phyloP scores from a whole-genome alignment of 2,888 invertebrate species.

The Linnaemya tessellans region DNA sequence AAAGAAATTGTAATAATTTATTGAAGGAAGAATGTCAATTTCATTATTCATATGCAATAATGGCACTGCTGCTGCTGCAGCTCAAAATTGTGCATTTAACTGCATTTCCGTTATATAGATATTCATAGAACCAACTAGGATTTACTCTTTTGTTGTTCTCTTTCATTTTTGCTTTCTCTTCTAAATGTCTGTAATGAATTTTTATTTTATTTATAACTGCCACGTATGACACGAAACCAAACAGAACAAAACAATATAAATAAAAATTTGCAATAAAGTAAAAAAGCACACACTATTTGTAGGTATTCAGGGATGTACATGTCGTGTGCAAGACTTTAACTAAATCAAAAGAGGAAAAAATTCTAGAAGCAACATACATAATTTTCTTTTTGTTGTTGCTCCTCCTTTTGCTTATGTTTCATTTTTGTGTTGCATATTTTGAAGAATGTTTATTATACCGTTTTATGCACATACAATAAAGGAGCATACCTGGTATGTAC shows the following conservation, averaged over 20 bases:
- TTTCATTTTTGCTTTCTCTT: neutral
- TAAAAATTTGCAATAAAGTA: constrained; percentile 20
- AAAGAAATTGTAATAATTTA: neutral
- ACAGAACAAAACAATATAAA: neutral
- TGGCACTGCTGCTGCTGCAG: neutral
- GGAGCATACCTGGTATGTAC: too few species aligned
- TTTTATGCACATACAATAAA: constrained; percentile 5
- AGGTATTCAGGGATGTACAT: neutral
- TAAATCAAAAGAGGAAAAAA: constrained; percentile 8
- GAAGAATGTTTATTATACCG: constrained; percentile 9
- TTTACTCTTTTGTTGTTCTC: neutral
- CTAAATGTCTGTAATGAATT: neutral
- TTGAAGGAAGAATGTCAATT: neutral
- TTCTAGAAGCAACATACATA: neutral
- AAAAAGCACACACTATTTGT: neutral
- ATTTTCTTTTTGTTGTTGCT: neutral
- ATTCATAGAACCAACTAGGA: neutral
- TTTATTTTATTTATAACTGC: constrained; percentile 19
- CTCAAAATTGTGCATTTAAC: constrained; percentile 39
- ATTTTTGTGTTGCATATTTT: constrained; percentile 13
- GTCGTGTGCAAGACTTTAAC: neutral
- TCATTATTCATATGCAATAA: neutral
- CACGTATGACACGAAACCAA: constrained; percentile 20
- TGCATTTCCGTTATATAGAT: constrained; percentile 57
- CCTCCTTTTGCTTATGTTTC: constrained; percentile 1